Evolutionary conservation across 2,797 vertebrate genomes (phyloP).

Genomic region (Gallirallus australis): DNA sequence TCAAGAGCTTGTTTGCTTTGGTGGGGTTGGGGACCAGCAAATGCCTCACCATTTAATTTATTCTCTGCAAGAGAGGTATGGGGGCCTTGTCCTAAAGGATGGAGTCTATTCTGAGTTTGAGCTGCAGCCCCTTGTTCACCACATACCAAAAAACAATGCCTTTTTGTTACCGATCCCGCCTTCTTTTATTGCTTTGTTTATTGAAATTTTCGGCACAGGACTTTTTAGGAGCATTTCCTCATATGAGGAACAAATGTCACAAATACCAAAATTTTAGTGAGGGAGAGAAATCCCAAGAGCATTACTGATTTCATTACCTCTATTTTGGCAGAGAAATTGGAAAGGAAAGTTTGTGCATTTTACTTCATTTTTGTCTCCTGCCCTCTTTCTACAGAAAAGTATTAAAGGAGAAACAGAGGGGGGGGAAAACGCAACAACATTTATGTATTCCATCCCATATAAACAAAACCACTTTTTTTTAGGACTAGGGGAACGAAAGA

Average conservation of each 20-base stretch:
- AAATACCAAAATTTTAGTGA: slow-evolving; percentile 69
- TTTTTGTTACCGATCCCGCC: slow-evolving; percentile 72
- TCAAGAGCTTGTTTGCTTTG: slow-evolving; percentile 81
- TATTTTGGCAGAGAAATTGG: slow-evolving; percentile 57
- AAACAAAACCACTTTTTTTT: slow-evolving; percentile 40
- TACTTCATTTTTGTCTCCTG: slow-evolving; percentile 24
- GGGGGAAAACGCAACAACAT: neutral
- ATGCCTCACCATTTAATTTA: slow-evolving; percentile 36
- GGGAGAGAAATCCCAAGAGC: slow-evolving; percentile 25
- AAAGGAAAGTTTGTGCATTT: slow-evolving; percentile 49
- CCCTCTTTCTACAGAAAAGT: neutral
- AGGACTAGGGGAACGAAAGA: slow-evolving; percentile 30
- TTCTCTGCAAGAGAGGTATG: slow-evolving; percentile 38
- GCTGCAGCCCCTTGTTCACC: slow-evolving; percentile 67
- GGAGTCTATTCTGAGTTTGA: slow-evolving; percentile 77
- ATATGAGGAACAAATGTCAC: slow-evolving; percentile 79
- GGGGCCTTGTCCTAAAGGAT: slow-evolving; percentile 47
- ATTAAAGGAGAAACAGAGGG: neutral
- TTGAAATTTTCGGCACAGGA: slow-evolving; percentile 75
- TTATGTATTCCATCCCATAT: slow-evolving; percentile 16
- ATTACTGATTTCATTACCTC: slow-evolving; percentile 49
- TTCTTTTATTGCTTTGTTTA: slow-evolving; percentile 76
- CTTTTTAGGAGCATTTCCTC: slow-evolving; percentile 78
- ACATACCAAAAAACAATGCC: slow-evolving; percentile 75
- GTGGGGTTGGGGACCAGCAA: slow-evolving; percentile 65